Base-by-base conservation (phyloP, 2,113 vertebrate genomes). In the Elachura formosa region DNA sequence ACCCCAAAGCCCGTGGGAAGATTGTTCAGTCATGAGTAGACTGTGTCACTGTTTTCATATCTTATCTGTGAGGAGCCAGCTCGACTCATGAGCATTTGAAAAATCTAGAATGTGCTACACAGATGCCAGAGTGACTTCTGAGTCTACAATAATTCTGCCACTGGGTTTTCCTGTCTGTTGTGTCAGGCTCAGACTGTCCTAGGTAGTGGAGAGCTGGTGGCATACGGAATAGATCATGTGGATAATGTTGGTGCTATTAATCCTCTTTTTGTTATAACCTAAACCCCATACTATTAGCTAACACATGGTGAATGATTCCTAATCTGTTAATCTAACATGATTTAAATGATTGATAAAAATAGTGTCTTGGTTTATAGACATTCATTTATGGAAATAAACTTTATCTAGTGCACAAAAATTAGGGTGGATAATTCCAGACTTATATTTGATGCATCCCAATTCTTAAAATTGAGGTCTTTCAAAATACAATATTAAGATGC, bases 11-110 rank as follows among this genome's bases (percentile, higher is more conserved):
- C 84, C 4, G 4, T 84, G 81, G 94, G 62, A 94, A 94, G 64
- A 49, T 87, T 52, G 34, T 78, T 90, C 74, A 82, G 68, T 66
- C 48, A 12, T 59, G 68, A 84, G 56, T 4, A 56, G 46, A 69
- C 21, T 23, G 10, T 83, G 72, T 55, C 54, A 82, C 40, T 72
- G 74, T 63, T 91, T 89, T 80, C 2, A 0, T 93, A 84, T 91
- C 94, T 95, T 95, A 84, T 91, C 91, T 91, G 55, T 59, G 66
- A 89, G 56, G 56, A 92, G 38, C 43, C 6, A 5, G 76, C 84
- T 93, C 1, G 0, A 48, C 61, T 87, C 71, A 55, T 11, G 73
- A 89, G 55, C 46, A 28, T 43, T 92, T 92, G 84, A n/a, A 71
- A 64, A 51, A 95, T 40, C 33, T 87, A 73, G 77, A 94, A 87